Percentiles rank a stretch among this genome's conserved stretches.
Evolutionary conservation across 2,797 vertebrate species (phyloP).

Genomic region (Rhinoraja longicauda): DNA sequence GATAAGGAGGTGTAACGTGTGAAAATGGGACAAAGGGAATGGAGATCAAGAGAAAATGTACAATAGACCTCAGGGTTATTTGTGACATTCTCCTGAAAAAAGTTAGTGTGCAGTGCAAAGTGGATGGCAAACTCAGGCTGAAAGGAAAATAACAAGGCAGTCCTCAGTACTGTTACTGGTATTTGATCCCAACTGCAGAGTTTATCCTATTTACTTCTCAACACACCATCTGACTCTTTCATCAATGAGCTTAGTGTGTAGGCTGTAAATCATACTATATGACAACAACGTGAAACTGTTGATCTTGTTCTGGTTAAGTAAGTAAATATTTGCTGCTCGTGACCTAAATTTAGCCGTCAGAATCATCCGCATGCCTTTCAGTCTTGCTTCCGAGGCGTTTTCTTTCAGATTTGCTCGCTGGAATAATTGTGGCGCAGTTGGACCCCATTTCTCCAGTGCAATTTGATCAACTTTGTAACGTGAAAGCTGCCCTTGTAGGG

Average conservation of each 20-base stretch:
- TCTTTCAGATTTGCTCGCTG: background rate
- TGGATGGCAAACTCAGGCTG: background rate
- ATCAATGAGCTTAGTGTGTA: background rate
- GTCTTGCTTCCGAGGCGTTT: background rate
- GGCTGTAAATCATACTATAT: background rate
- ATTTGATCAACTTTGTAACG: background rate
- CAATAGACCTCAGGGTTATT: too few species aligned
- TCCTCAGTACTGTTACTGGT: background rate
- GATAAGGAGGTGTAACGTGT: too few species aligned
- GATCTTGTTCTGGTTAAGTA: background rate
- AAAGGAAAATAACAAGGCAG: background rate
- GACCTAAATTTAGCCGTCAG: background rate
- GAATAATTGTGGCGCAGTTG: too few species aligned
- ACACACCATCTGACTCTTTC: background rate
- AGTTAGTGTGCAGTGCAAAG: background rate
- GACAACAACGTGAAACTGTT: background rate
- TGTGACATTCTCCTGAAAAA: background rate
- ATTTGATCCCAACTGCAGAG: background rate
- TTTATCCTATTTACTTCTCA: background rate
- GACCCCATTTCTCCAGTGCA: too few species aligned
- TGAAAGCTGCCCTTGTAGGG: background rate
- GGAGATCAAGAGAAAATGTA: too few species aligned
- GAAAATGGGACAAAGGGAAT: too few species aligned
- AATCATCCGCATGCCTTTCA: background rate
- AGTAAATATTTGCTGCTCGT: background rate